A percentile compares a stretch with the other conserved stretches of the same genome.
Conservation (phyloP, 1,140 invertebrate genomes). For the Drosophila arizonae region DNA sequence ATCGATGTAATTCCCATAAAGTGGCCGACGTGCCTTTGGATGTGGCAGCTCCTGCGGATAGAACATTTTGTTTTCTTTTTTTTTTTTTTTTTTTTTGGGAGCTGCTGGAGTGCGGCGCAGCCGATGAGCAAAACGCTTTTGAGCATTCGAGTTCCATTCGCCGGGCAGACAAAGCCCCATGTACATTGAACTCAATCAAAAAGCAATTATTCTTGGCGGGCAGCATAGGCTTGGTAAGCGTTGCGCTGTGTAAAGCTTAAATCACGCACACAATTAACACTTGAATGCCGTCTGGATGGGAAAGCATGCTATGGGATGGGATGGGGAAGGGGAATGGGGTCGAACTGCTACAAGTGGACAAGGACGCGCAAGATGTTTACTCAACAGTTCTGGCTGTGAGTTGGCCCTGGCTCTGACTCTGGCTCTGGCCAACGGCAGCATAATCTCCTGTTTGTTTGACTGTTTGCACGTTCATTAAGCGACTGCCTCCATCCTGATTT, state of each 20-base stretch:
- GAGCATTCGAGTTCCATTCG: constrained; percentile 55
- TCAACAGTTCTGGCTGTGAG: constrained; percentile 45
- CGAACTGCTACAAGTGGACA: constrained; percentile 39
- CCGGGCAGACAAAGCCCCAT: constrained; percentile 37
- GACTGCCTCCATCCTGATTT: constrained; percentile 36
- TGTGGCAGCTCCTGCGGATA: constrained; percentile 56
- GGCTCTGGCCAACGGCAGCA: constrained; percentile 57
- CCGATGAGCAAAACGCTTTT: constrained; percentile 38
- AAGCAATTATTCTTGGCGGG: constrained; percentile 70
- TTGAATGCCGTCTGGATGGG: constrained; percentile 35
- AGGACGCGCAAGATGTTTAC: constrained; percentile 68
- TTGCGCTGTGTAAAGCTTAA: constrained; percentile 54
- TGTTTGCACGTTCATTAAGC: constrained; percentile 73
- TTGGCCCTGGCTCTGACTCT: constrained; percentile 3
- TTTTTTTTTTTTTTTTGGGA: too few species aligned
- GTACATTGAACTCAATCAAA: constrained; percentile 74
- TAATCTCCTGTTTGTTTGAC: constrained; percentile 64
- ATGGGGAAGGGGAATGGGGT: constrained; percentile 5
- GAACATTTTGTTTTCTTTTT: constrained; percentile 30
- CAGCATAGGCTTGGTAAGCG: constrained; percentile 25
- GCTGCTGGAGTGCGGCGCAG: constrained; percentile 19
- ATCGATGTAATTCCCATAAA: constrained; percentile 35
- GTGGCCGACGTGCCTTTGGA: constrained; percentile 45
- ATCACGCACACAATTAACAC: constrained; percentile 81
- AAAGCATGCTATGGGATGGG: background rate